A percentile compares a stretch with the other conserved stretches of the same genome.
Evolutionary conservation across 1,140 invertebrate genomes (phyloP).

Genomic region (Diabrotica undecimpunctata): DNA sequence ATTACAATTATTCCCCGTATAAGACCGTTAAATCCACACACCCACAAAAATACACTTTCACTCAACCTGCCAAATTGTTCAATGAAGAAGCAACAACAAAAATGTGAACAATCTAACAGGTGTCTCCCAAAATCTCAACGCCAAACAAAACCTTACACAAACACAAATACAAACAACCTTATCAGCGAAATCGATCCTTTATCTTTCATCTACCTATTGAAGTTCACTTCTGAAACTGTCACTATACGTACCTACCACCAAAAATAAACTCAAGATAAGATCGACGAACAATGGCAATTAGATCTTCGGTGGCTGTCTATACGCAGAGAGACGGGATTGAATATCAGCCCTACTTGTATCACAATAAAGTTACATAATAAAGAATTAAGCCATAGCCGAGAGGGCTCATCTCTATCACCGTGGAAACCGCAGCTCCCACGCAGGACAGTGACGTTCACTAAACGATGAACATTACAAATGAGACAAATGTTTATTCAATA

Average conservation of each 20-base stretch:
- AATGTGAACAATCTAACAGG: neutral
- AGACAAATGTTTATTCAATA: too few relatives aligned
- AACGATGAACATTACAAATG: too few relatives aligned
- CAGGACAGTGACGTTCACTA: neutral
- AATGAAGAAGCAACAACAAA: too few relatives aligned
- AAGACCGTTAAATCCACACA: too few relatives aligned
- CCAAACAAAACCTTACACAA: conserved; percentile 8
- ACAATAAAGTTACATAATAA: conserved; percentile 16
- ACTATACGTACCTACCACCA: conserved; percentile 11
- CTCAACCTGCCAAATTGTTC: too few relatives aligned
- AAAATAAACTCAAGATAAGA: conserved; percentile 9
- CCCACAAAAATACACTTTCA: too few relatives aligned
- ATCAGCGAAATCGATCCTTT: neutral
- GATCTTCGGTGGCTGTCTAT: neutral
- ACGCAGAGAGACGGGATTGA: neutral
- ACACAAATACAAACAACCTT: conserved; percentile 4
- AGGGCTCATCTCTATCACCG: conserved; percentile 19
- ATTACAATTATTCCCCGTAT: too few relatives aligned
- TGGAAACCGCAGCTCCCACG: conserved; percentile 26
- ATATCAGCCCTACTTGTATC: conserved; percentile 10
- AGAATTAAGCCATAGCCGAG: conserved; percentile 16
- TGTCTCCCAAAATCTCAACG: conserved; percentile 1
- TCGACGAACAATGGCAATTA: conserved; percentile 10
- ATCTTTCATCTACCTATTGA: conserved; percentile 5
- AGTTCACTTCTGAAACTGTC: conserved; percentile 5